Evolutionary conservation across 2,797 vertebrate genomes (phyloP).

Genomic region (Selene dorsalis): DNA sequence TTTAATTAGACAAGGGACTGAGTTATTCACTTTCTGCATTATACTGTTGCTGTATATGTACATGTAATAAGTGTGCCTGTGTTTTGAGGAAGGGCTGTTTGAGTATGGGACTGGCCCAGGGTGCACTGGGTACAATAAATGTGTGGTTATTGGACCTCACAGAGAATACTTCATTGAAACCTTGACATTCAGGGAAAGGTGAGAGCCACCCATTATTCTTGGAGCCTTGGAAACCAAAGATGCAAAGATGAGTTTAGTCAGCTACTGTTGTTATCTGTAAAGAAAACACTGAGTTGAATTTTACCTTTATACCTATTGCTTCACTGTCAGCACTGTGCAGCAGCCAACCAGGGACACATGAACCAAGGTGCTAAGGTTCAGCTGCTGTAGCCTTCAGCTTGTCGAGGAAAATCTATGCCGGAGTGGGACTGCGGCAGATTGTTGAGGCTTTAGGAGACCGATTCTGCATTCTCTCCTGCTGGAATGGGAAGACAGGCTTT

Average conservation of each 20-base stretch:
- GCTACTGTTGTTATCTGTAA: not conserved
- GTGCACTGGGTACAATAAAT: not conserved
- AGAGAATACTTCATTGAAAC: not conserved
- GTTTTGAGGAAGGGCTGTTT: not conserved
- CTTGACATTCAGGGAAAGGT: not conserved
- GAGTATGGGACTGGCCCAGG: not conserved
- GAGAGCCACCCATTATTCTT: not conserved
- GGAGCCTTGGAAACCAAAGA: not conserved
- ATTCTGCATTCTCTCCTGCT: not conserved
- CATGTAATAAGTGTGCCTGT: not conserved
- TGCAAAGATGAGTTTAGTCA: not conserved
- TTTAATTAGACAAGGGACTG: conserved; percentile 1
- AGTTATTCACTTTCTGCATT: not conserved
- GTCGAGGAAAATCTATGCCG: not conserved
- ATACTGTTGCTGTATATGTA: not conserved
- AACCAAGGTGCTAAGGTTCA: not conserved
- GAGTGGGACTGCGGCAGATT: not conserved
- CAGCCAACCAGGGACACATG: not conserved
- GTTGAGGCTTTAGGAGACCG: not conserved
- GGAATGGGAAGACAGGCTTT: not conserved
- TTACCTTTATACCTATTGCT: not conserved
- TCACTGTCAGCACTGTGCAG: not conserved
- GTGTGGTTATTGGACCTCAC: not conserved
- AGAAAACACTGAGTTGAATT: not conserved
- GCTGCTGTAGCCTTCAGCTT: not conserved